Evolutionary conservation across 2,113 vertebrate species (phyloP), one percentile per base, ranked within the genome.

Genomic region (Hippocampus abdominalis): DNA sequence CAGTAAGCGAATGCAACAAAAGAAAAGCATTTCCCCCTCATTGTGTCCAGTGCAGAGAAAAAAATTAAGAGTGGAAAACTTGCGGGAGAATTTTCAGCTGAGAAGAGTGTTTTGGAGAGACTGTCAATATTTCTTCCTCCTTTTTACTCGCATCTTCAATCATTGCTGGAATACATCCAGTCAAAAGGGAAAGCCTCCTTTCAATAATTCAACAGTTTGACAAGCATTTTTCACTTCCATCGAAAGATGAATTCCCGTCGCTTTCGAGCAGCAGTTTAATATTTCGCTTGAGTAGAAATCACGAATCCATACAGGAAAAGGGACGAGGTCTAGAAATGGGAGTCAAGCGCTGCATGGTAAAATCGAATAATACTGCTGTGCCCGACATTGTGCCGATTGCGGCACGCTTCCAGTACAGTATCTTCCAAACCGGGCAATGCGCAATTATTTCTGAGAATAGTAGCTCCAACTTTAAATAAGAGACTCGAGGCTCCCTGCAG

Each of bases 151-250:
- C 42, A 56, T 9, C 53, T 69, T 39, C 44, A 57, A n/a, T 63
- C 64, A 20, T 74, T 76, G 70, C 65, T 59, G n/a, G 73, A 74
- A 75, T 65, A 64, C 73, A 44, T 56, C 76, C 65, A 63, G 53
- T 49, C 39, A 73, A 77, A 79, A 40, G 59, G 53, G 61, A 82
- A 1, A n/a, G 56, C 74, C 65, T 18, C 29, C 72, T 74, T 36
- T 89, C 69, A 87, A 86, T 88, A 81, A 88, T 87, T 86, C 71
- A 86, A 29, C 54, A 76, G 64, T 64, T 60, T 36, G 48, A 71
- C 73, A 83, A 82, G 73, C 66, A 23, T 20, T 67, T 15, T 73
- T 74, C 61, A 64, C 48, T 60, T 70, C 51, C 29, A 57, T 65
- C 25, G 56, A 62, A 60, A 64, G 71, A 76, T 12, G 0, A 67